Base-by-base conservation (phyloP, 1,140 invertebrate species). In the Cephus cinctus region DNA sequence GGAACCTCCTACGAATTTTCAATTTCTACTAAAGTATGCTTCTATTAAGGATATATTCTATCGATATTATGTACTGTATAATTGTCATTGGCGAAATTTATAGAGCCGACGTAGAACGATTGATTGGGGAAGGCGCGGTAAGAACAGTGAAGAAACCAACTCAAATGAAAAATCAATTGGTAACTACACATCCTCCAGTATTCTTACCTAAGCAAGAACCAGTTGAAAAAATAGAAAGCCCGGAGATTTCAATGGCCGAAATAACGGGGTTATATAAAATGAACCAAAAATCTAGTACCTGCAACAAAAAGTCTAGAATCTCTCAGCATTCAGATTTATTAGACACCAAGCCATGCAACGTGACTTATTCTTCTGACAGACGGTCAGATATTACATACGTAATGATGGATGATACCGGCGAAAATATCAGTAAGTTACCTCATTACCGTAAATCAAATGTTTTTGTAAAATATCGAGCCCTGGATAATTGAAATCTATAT, bases 41-140 rank as follows among this genome's bases (percentile, higher is more conserved):
- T 21, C 8, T 2, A 14, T 8, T 12, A 16, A 9, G 11, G 1
- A 1, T 9, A 11, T 16, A 11, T 36, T 36, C 9, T 30, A 8
- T 12, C 27, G 9, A 9, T 30, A 9, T 30, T 12, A 9, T 30
- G 27, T 12, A 30, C 27, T 1, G 25, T 6, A 30, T 30, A 30
- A 30, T n/a, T 8, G n/a, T 8, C 25, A n/a, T 6, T 30, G 6
- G 25, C 25, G 25, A n/a, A 30, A 35, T 54, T 67, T 61, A 32
- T 31, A 71, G 69, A 56, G 52, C 69, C 8, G 75, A 77, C 31
- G 75, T 77, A 1, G 73, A 77, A 52, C 65, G 66, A 45, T 52
- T 77, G 4, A 77, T 77, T 41, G 69, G 69, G 6, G 69, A 77
- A 63, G 75, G 75, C 20, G 75, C 73, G n/a, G 71, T 77, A 4